Percentiles rank a stretch among this genome's conserved stretches.
Evolutionary conservation across 92 coral and sea anemone genomes (phyloP).

Genomic region (Ricordea florida): DNA sequence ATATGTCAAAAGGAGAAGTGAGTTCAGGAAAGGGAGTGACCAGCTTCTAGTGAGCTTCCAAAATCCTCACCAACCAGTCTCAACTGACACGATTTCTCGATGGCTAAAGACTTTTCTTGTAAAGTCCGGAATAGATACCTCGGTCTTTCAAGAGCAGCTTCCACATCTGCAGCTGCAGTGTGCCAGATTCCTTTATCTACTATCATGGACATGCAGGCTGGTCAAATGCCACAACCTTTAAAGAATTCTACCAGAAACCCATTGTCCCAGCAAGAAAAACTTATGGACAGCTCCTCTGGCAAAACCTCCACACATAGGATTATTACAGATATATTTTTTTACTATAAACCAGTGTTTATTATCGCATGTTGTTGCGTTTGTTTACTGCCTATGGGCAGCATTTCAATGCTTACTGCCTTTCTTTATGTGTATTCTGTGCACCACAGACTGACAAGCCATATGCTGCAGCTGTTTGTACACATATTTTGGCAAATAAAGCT

Average conservation of each 20-base stretch:
- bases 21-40: neutral
- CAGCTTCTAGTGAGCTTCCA: neutral
- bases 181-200: neutral
- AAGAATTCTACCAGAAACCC: neutral
- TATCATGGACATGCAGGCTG: neutral
- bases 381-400: neutral
- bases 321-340: neutral
- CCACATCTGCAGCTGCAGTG: slow-evolving; percentile 1
- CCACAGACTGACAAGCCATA: too few species aligned
- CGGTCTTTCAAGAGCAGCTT: slow-evolving; percentile 4
- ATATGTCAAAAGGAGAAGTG: neutral
- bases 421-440: too few species aligned
- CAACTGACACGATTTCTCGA: slow-evolving; percentile 9
- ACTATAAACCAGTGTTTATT: neutral
- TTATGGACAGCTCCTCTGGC: neutral
- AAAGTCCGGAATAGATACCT: slow-evolving; percentile 8
- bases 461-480: too few species aligned
- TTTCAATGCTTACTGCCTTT: too few species aligned
- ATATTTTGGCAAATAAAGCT: too few species aligned
- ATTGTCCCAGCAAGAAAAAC: neutral
- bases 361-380: neutral
- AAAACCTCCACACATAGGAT: neutral
- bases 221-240: neutral
- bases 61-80: slow-evolving; percentile 3
- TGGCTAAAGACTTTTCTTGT: slow-evolving; percentile 1